These are phyloP conservation scores for Peucedramus taeniatus DNA, from an alignment of 2,113 vertebrate species.

Conservation along the genomic window DNA sequence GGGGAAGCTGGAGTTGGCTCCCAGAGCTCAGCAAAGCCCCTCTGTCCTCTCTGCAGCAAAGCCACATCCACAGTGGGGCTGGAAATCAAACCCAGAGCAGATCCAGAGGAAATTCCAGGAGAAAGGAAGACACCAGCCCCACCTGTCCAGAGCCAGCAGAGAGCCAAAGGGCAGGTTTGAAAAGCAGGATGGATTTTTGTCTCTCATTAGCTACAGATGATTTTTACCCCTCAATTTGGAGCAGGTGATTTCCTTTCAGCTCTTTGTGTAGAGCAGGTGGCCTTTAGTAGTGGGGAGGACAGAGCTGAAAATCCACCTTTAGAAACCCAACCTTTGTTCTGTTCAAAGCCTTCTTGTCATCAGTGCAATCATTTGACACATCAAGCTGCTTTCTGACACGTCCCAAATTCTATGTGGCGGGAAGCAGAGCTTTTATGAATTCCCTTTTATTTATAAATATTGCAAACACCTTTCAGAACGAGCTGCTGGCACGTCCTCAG, in stretches of 20 bases:
- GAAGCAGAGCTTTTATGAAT: neutral
- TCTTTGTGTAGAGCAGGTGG: neutral
- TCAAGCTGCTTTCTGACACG: neutral
- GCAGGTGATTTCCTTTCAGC: conserved; percentile 12
- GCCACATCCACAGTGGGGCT: neutral
- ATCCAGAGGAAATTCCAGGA: neutral
- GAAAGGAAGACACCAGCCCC: neutral
- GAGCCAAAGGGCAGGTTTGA: neutral
- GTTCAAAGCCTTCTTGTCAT: neutral
- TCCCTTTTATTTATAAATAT: conserved; percentile 19
- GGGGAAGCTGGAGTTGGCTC: neutral
- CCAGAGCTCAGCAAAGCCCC: neutral
- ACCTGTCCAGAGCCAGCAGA: neutral
- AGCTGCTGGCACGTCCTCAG: neutral
- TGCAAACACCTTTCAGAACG: neutral
- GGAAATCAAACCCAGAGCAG: neutral
- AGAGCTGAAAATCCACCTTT: neutral
- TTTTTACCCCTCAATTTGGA: neutral
- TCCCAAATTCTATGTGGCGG: rapidly evolving
- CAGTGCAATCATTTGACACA: neutral
- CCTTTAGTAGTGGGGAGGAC: neutral
- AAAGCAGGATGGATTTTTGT: neutral
- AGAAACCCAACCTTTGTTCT: neutral
- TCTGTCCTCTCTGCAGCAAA: neutral
- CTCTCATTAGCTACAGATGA: neutral